Evolutionary conservation across 2,113 vertebrate species (phyloP), one percentile per base, ranked within the genome.

Genomic region (Tragelaphus buxtoni): DNA sequence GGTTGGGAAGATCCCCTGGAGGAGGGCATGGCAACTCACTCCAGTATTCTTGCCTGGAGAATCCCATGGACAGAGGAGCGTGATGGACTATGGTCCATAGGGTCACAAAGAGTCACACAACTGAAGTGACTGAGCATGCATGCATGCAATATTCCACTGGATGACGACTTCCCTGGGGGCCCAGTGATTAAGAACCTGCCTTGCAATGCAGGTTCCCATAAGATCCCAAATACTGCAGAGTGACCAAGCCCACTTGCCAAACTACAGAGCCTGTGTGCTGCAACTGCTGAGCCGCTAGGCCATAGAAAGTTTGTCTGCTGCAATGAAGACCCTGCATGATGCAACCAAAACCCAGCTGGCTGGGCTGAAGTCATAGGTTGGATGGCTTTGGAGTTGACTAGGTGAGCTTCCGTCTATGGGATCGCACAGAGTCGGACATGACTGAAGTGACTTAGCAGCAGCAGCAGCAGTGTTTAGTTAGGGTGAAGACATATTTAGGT

Each of bases 241-340:
- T n/a, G 39, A 11, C n/a, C 18, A 10, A 69, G n/a, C n/a, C 65
- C 69, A 74, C 11, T 4, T 22, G 65, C 18, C 65, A 69, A 39
- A 11, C 65, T 69, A 11, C 17, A 39, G n/a, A 69, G 65, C n/a
- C 65, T 69, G 18, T 39, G 65, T 39, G 65, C 9, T 39, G 9
- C 18, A 3, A 69, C n/a, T 10, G 11, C n/a, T 3, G 22, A 74
- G 20, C 22, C 0, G 0, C 20, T 26, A 5, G 7, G 22, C 22
- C 69, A 4, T 6, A 74, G 69, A 42, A 74, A 74, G 35, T 7
- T 35, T 13, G 35, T 3, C 26, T 6, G 3, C 35, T 42, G 20
- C 69, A 24, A 0, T 12, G 22, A 42, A 42, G 69, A 74, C 9
- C 35, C 69, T 74, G 35, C 39, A 0, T 13, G 69, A 26, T 42